These are phyloP conservation scores for Helarctos malayanus DNA, from an alignment of 2,797 vertebrate genomes.

Conservation along the genomic window DNA sequence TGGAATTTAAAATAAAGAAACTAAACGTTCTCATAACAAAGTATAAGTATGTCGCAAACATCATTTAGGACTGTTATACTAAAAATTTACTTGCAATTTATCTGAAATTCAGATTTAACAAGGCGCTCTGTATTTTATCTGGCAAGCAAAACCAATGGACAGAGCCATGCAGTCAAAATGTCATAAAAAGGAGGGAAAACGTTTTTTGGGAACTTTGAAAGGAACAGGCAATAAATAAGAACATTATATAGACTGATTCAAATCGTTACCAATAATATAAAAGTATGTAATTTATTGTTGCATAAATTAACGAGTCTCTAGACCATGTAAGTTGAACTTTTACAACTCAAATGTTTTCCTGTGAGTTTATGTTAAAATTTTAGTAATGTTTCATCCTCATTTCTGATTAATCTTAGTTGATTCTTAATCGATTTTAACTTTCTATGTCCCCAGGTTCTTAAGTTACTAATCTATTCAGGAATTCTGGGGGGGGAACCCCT, in stretches of 20 bases:
- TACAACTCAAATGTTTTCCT: not conserved
- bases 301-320: conserved; percentile 44
- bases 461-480: conserved; percentile 68
- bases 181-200: not conserved
- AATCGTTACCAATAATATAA: not conserved
- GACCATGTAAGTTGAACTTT: conserved; percentile 12
- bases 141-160: not conserved
- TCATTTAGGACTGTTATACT: not conserved
- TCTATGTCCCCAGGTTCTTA: conserved; percentile 26
- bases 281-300: not conserved
- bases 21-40: not conserved
- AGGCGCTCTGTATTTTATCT: not conserved
- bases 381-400: conserved; percentile 31
- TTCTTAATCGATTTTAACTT: conserved; percentile 49
- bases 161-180: not conserved
- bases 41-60: not conserved
- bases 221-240: not conserved
- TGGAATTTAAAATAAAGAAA: conserved; percentile 15
- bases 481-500: not conserved
- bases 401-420: conserved; percentile 63
- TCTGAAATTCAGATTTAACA: conserved; percentile 45
- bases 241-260: not conserved
- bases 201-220: conserved; percentile 32
- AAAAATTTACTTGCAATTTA: not conserved
- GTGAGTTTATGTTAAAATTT: conserved; percentile 10